These are phyloP conservation scores for Parambassis ranga DNA, from an alignment of 2,797 vertebrate species.

Conservation along the genomic window DNA sequence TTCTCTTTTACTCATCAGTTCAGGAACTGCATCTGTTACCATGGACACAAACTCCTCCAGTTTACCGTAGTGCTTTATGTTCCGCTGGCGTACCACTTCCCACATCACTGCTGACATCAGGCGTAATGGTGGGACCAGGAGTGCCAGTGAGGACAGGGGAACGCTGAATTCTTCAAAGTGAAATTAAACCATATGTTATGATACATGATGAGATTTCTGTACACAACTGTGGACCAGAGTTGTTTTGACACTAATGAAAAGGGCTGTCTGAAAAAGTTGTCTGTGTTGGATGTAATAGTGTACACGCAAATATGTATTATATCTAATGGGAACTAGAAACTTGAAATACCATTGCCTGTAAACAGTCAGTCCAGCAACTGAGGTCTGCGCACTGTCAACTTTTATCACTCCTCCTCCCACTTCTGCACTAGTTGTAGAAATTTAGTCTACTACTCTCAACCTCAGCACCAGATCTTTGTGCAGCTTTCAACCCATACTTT, in stretches of 20 bases:
- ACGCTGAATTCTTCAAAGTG: slow-evolving; percentile 66
- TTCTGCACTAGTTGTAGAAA: too few relatives aligned
- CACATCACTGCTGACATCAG: slow-evolving; percentile 86
- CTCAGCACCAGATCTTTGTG: not conserved
- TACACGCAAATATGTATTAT: too few relatives aligned
- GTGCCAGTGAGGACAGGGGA: slow-evolving; percentile 77
- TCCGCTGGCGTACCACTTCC: slow-evolving; percentile 80
- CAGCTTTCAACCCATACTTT: not conserved
- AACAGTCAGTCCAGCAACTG: too few relatives aligned
- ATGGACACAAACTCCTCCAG: slow-evolving; percentile 85
- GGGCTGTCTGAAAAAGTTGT: too few relatives aligned
- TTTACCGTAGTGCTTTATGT: slow-evolving; percentile 82
- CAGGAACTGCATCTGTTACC: slow-evolving; percentile 83
- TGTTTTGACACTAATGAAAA: too few relatives aligned
- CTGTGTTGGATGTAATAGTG: too few relatives aligned
- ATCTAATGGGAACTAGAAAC: too few relatives aligned
- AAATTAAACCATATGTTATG: not conserved
- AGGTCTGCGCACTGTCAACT: too few relatives aligned
- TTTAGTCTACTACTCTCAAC: not conserved
- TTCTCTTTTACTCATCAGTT: slow-evolving; percentile 83
- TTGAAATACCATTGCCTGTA: too few relatives aligned
- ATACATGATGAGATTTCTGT: not conserved
- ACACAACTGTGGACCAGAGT: not conserved
- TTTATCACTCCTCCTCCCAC: too few relatives aligned
- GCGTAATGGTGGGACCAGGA: slow-evolving; percentile 80